Base-by-base conservation (phyloP, 2,888 invertebrate genomes). In the Hecatera dysodea region DNA sequence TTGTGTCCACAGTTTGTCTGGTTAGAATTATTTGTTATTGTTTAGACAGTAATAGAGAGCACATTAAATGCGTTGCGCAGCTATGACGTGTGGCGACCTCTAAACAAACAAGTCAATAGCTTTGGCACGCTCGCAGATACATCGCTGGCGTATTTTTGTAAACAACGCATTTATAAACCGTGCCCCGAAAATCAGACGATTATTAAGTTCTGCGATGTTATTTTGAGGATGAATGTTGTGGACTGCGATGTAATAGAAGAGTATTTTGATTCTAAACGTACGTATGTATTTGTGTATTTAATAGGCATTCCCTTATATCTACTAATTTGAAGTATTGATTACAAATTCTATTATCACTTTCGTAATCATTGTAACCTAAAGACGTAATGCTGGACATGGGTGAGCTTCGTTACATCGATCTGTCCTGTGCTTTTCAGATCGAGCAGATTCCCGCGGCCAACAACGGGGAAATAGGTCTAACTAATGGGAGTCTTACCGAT, bases 111-210 rank as follows among this genome's bases (percentile, higher is more conserved):
- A 71, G 62, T 61, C 55, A 52, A 64, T 68, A 66, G 64, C 65
- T 56, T 75, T 82, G 85, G 85, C 83, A 82, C 72, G 42, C 52
- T 73, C 59, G 61, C 60, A n/a, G 66, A 80, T 61, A 74, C 50
- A 61, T 42, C 52, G 60, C 70, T 64, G 61, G 66, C 52, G 61
- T 80, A 74, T 83, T 84, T 72, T 84, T 71, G 73, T 82, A 82
- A 80, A 85, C 84, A 84, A 65, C 81, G 46, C 79, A 75, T 65
- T 78, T 70, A 67, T 63, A 48, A 33, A 29, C 52, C 9, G 46
- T 44, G 44, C 55, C 33, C 57, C 63, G 48, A 67, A 75, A 65
- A 65, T 68, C 57, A 53, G 24, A 57, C 29, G 55, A 67, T 52
- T 60, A 39, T 36, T 33, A 52, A 46, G 12, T 62, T 27, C 9